Percentiles rank a stretch among this genome's conserved stretches.
Evolutionary conservation across 1,140 invertebrate species (phyloP).

Genomic region (Brachionus koreanus): DNA sequence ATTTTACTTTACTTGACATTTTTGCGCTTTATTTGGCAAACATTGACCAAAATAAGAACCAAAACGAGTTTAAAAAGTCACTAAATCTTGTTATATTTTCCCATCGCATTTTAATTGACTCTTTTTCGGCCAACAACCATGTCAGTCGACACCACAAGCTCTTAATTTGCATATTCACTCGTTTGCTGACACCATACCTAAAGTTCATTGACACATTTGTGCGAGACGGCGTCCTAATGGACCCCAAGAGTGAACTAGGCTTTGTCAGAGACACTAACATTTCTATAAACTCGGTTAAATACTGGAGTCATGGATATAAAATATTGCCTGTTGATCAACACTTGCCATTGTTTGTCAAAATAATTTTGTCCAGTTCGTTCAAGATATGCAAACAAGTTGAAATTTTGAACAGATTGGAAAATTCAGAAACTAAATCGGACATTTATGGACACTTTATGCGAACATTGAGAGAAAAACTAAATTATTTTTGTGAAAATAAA

Average conservation of each 20-base stretch:
- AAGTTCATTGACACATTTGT: constrained; percentile 29
- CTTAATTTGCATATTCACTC: not conserved
- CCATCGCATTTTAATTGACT: not conserved
- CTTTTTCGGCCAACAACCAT: not conserved
- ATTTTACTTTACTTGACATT: constrained; percentile 9
- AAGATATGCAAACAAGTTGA: constrained; percentile 40
- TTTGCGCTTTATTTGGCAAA: not conserved
- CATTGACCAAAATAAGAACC: not conserved
- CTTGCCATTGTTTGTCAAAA: not conserved
- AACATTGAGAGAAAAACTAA: not conserved
- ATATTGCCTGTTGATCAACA: not conserved
- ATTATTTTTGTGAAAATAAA: not conserved
- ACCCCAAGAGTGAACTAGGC: not conserved
- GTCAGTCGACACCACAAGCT: not conserved
- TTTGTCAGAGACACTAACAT: not conserved
- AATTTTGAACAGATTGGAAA: constrained; percentile 7
- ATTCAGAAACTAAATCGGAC: not conserved
- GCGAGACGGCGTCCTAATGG: not conserved
- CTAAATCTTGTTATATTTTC: not conserved
- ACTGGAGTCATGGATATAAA: constrained; percentile 23
- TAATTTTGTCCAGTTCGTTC: constrained; percentile 29
- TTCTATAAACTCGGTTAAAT: not conserved
- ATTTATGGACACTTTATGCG: not conserved
- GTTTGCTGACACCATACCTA: not conserved
- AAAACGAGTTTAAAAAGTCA: not conserved